Evolutionary conservation across 2,888 invertebrate species (phyloP).

Genomic region (Polydrusus tereticollis): DNA sequence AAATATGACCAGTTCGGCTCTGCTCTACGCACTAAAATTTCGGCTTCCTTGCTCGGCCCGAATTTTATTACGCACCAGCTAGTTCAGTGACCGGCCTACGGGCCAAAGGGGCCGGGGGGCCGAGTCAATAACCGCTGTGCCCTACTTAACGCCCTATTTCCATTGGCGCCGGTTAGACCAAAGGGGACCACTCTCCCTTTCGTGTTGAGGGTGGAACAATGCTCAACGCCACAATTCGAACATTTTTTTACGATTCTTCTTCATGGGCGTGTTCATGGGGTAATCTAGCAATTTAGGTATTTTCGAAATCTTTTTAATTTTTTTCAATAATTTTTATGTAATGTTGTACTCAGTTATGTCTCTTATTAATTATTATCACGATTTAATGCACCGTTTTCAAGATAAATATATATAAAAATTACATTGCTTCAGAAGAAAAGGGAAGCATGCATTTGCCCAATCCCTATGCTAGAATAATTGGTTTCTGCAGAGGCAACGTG

Average conservation of each 20-base stretch:
- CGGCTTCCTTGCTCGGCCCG: conserved; percentile 40
- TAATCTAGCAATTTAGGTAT: too few species aligned
- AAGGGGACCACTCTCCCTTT: conserved; percentile 43
- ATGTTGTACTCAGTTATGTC: too few species aligned
- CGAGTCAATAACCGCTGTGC: conserved; percentile 45
- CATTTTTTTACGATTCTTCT: conserved; percentile 6
- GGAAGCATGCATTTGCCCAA: too few species aligned
- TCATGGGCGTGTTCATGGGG: not conserved
- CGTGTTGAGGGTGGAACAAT: conserved; percentile 48
- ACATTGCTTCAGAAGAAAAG: too few species aligned
- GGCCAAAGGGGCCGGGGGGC: conserved; percentile 3
- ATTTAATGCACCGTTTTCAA: too few species aligned
- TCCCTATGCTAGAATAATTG: too few species aligned
- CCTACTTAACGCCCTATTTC: conserved; percentile 40
- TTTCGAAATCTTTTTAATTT: too few species aligned
- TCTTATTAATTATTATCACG: too few species aligned
- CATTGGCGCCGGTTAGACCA: conserved; percentile 36
- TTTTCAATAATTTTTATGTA: too few species aligned
- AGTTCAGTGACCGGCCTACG: conserved; percentile 47
- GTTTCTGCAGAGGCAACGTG: too few species aligned
- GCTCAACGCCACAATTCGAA: conserved; percentile 8
- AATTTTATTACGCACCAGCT: conserved; percentile 48
- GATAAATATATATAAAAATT: too few species aligned
- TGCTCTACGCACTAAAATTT: conserved; percentile 41
- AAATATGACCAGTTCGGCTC: conserved; percentile 9